Percentiles rank a stretch among this genome's conserved stretches.
Evolutionary conservation across 2,888 invertebrate genomes (phyloP).

Genomic region (Sphaerophoria rueppellii): DNA sequence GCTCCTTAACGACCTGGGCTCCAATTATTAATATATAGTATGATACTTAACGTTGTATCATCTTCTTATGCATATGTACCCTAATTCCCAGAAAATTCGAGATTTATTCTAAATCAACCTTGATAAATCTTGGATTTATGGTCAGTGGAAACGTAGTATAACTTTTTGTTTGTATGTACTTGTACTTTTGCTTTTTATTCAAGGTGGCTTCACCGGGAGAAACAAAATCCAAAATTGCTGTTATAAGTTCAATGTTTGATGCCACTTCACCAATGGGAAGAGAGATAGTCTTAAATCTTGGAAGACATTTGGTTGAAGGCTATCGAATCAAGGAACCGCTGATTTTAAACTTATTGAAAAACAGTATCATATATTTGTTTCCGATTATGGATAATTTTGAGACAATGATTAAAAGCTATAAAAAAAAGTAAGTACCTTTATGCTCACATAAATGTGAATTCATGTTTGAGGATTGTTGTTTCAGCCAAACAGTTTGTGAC

Average conservation of each 20-base stretch:
- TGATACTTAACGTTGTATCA: too few relatives aligned
- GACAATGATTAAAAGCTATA: slow-evolving; percentile 77
- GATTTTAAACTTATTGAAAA: slow-evolving; percentile 86
- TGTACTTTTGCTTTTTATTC: slow-evolving; percentile 56
- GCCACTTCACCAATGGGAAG: slow-evolving; percentile 92
- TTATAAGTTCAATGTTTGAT: slow-evolving; percentile 91
- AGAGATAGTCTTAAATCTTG: slow-evolving; percentile 91
- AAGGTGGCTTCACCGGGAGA: slow-evolving; percentile 91
- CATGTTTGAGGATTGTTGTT: background rate
- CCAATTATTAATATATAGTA: too few relatives aligned
- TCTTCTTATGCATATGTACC: too few relatives aligned
- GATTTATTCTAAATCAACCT: too few relatives aligned
- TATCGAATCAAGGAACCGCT: slow-evolving; percentile 87
- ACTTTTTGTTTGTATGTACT: background rate
- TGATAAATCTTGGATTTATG: too few relatives aligned
- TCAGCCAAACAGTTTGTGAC: slow-evolving; percentile 80
- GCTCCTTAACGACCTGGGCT: too few relatives aligned
- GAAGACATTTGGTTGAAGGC: slow-evolving; percentile 90
- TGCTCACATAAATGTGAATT: background rate
- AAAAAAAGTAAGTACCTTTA: slow-evolving; percentile 77
- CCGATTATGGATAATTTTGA: slow-evolving; percentile 83
- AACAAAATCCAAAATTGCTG: slow-evolving; percentile 90
- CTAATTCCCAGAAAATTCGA: too few relatives aligned
- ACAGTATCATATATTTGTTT: slow-evolving; percentile 90
- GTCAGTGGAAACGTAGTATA: too few relatives aligned